Percentiles rank a stretch among this genome's conserved stretches.
Conservation (phyloP, 2,888 invertebrate genomes). For the Lycocerus yunnanus region DNA sequence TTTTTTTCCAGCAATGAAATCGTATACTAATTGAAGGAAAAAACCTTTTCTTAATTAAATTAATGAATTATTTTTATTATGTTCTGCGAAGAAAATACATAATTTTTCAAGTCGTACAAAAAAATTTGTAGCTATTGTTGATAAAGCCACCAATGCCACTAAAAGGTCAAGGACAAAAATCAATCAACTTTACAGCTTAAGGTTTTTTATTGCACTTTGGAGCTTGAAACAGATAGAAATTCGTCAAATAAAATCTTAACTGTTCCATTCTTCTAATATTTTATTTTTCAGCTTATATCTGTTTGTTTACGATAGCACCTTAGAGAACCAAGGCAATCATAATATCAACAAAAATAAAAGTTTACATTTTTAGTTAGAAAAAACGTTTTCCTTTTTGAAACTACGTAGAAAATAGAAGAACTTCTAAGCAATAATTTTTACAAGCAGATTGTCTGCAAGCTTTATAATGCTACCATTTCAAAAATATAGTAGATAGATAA, state of each 20-base stretch:
- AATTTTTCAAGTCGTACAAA: not conserved
- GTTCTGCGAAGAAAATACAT: not conserved
- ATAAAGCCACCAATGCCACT: not conserved
- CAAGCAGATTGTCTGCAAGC: not conserved
- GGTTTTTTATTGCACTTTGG: constrained; percentile 22
- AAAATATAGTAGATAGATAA: not conserved
- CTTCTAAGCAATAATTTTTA: not conserved
- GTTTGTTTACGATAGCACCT: constrained; percentile 5
- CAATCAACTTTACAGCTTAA: constrained; percentile 27
- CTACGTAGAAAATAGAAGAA: not conserved
- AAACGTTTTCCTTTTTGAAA: not conserved
- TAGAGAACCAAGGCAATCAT: not conserved
- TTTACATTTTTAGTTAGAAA: not conserved
- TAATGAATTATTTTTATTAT: not conserved
- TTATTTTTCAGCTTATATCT: constrained; percentile 8
- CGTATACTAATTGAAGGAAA: not conserved
- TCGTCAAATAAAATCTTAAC: constrained; percentile 24
- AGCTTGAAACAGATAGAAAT: constrained; percentile 20
- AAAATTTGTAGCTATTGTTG: not conserved
- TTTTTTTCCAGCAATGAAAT: not conserved
- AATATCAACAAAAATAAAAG: constrained; percentile 3
- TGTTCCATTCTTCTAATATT: constrained; percentile 19
- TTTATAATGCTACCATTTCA: not conserved
- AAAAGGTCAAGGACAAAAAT: constrained; percentile 28
- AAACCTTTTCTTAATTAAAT: not conserved